phyloP scores from a whole-genome alignment of 1,140 invertebrate species.

The Papilio machaon region DNA sequence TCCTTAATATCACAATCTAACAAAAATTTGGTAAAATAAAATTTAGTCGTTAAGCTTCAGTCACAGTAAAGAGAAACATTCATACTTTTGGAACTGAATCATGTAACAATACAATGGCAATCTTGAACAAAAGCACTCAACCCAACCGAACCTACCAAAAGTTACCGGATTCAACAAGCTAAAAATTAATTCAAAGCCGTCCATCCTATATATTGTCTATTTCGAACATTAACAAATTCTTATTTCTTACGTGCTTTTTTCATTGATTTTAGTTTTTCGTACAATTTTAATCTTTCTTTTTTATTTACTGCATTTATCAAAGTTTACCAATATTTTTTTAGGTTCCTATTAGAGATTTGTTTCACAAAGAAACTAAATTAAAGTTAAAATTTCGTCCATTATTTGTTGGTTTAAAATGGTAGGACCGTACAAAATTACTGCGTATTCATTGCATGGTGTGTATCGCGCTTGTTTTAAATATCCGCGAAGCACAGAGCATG shows the following conservation, averaged over 20 bases:
- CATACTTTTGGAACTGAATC: neutral
- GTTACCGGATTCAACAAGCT: neutral
- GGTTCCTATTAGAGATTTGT: neutral
- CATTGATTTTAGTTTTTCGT: neutral
- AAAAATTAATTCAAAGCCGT: neutral
- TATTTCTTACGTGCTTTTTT: neutral
- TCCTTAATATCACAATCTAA: too few relatives aligned
- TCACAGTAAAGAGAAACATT: neutral
- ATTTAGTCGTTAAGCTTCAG: neutral
- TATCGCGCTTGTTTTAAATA: neutral
- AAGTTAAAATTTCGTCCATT: neutral
- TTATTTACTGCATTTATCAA: neutral
- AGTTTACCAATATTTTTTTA: too few relatives aligned
- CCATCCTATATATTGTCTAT: neutral
- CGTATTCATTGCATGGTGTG: neutral
- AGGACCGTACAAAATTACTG: neutral
- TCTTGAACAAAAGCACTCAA: constrained; percentile 8
- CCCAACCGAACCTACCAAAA: constrained; percentile 6
- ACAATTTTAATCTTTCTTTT: neutral
- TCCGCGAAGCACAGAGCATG: neutral
- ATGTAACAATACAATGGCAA: neutral
- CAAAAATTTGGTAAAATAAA: neutral
- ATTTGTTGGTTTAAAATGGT: neutral
- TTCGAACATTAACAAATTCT: neutral
- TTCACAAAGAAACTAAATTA: neutral